These are phyloP conservation scores for Mus minutoides DNA, from an alignment of 2,797 vertebrate genomes.

Conservation along the genomic window DNA sequence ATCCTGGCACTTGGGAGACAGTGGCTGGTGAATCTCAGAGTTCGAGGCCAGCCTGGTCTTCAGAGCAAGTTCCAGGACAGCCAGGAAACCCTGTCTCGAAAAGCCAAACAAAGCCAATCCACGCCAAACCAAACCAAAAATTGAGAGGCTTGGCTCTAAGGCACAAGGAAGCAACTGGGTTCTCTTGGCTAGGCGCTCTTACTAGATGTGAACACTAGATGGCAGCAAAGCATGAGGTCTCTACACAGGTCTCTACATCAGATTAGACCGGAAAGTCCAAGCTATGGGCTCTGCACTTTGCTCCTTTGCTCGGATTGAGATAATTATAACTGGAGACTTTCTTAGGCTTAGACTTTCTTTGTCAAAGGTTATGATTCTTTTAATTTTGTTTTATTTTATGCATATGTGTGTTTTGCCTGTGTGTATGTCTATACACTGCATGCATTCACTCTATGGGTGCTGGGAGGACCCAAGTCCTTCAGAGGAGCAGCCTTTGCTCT, in stretches of 20 bases:
- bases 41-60: background rate
- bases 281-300: background rate
- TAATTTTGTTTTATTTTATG: background rate
- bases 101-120: background rate
- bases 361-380: conserved; percentile 3
- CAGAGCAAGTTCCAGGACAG: background rate
- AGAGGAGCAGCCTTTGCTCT: background rate
- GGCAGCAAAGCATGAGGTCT: conserved; percentile 60
- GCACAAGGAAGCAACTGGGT: background rate
- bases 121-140: background rate
- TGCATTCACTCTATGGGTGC: background rate
- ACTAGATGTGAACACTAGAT: conserved; percentile 46
- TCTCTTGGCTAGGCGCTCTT: background rate
- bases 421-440: background rate
- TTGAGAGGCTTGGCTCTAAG: background rate
- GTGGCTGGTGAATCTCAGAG: background rate
- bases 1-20: background rate
- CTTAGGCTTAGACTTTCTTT: conserved; percentile 8
- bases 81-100: background rate
- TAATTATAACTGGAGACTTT: background rate
- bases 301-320: background rate
- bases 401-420: background rate
- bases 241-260: background rate
- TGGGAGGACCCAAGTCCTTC: background rate
- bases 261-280: background rate